A percentile compares a stretch with the other conserved stretches of the same genome.
These are phyloP conservation scores for Fistularia commersonii DNA, from an alignment of 2,797 vertebrate species.

Conservation along the genomic window DNA sequence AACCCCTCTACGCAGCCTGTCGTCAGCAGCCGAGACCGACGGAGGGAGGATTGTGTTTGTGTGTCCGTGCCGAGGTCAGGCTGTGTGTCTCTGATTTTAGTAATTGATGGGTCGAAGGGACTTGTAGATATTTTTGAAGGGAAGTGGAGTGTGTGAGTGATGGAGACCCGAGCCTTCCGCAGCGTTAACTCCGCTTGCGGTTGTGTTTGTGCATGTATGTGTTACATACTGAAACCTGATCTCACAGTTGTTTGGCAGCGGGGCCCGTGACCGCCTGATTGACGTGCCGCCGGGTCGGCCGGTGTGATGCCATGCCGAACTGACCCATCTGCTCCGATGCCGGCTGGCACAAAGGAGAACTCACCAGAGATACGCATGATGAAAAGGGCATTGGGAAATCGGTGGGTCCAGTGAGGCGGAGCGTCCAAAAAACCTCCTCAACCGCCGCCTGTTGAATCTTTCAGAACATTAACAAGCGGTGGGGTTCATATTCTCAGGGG, in stretches of 20 bases:
- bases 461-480: conserved; percentile 31
- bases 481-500: conserved; percentile 21
- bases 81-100: conserved; percentile 24
- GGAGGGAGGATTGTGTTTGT: conserved; percentile 13
- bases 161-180: too few species aligned
- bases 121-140: too few species aligned
- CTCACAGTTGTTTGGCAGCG: conserved; percentile 26
- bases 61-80: conserved; percentile 8
- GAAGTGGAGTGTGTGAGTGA: conserved; percentile 17
- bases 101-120: conserved; percentile 32
- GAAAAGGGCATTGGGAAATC: conserved; percentile 36
- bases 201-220: not conserved
- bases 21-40: conserved; percentile 48
- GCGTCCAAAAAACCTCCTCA: conserved; percentile 33
- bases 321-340: conserved; percentile 55
- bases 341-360: conserved; percentile 26
- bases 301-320: conserved; percentile 62
- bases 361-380: conserved; percentile 28
- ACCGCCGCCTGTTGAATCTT: conserved; percentile 25
- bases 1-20: conserved; percentile 66
- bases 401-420: conserved; percentile 20
- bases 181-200: too few species aligned
- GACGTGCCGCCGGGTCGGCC: conserved; percentile 54
- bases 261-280: conserved; percentile 48
- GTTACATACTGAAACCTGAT: conserved; percentile 23